Evolutionary conservation across 1,140 invertebrate species (phyloP).

Genomic region (Lordiphosa mommai): DNA sequence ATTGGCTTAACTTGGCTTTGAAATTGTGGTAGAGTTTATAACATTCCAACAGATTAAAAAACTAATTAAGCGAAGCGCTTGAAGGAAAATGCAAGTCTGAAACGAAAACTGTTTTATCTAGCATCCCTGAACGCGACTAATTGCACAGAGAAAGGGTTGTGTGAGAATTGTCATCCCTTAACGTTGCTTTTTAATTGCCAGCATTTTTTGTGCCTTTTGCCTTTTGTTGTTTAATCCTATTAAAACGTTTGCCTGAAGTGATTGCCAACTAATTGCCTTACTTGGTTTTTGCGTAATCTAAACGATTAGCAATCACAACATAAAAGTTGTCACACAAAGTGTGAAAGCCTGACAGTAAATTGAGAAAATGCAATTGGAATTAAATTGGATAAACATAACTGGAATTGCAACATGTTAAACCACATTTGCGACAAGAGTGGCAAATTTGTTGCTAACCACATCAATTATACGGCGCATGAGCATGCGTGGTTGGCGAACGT

Average conservation of each 20-base stretch:
- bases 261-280: constrained; percentile 22
- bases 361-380: constrained; percentile 12
- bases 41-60: constrained; percentile 30
- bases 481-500: constrained; percentile 15
- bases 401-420: constrained; percentile 28
- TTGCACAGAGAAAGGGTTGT: background rate
- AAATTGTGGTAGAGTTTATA: constrained; percentile 5
- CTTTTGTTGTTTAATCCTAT: background rate
- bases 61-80: constrained; percentile 26
- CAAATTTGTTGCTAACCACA: constrained; percentile 13
- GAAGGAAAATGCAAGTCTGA: constrained; percentile 1
- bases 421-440: constrained; percentile 29
- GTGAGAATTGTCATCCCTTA: background rate
- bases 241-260: constrained; percentile 8
- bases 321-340: constrained; percentile 21
- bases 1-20: background rate
- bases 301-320: constrained; percentile 23
- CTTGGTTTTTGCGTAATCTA: constrained; percentile 38
- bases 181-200: background rate
- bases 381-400: constrained; percentile 27
- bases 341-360: constrained; percentile 29
- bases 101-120: background rate
- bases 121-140: background rate
- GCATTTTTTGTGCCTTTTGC: background rate
- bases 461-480: constrained; percentile 11